phyloP scores from a whole-genome alignment of 2,888 invertebrate genomes.

The Philonicus albiceps region DNA sequence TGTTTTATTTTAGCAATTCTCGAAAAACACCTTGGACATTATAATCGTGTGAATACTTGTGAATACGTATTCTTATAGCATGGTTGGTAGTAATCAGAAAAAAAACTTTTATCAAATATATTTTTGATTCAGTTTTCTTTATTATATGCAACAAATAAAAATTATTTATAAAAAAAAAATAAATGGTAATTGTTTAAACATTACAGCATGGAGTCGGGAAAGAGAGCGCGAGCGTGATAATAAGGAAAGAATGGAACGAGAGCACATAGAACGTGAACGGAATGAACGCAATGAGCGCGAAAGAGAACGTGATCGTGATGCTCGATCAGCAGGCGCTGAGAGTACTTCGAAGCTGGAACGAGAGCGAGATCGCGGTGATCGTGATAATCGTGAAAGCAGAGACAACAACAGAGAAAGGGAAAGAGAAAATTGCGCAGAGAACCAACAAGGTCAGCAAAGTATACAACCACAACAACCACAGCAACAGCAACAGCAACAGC shows the following conservation, averaged over 20 bases:
- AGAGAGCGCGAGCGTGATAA: conserved; percentile 40
- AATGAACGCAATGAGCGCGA: conserved; percentile 54
- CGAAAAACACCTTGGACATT: no score
- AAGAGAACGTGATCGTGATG: conserved; percentile 49
- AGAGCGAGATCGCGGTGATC: conserved; percentile 38
- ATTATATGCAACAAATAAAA: no score
- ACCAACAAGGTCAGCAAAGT: conserved; percentile 51
- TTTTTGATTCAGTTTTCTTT: no score
- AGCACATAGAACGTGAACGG: conserved; percentile 50
- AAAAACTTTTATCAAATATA: not conserved
- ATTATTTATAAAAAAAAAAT: not conserved
- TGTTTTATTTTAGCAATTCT: no score
- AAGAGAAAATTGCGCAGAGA: conserved; percentile 51
- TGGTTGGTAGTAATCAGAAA: not conserved
- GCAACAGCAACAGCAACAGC: conserved; percentile 53
- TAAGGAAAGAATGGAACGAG: conserved; percentile 45
- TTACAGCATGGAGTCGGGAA: conserved; percentile 41
- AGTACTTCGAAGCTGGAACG: conserved; percentile 22
- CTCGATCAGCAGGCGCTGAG: not conserved
- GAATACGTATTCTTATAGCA: not conserved
- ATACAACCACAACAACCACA: conserved; percentile 54
- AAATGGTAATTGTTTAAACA: not conserved
- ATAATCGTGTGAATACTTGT: no score
- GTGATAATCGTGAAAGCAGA: conserved; percentile 21
- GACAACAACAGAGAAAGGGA: conserved; percentile 51